Evolutionary conservation across 2,113 vertebrate genomes (phyloP), one percentile per base, ranked within the genome.

Genomic region (Monopterus albus): DNA sequence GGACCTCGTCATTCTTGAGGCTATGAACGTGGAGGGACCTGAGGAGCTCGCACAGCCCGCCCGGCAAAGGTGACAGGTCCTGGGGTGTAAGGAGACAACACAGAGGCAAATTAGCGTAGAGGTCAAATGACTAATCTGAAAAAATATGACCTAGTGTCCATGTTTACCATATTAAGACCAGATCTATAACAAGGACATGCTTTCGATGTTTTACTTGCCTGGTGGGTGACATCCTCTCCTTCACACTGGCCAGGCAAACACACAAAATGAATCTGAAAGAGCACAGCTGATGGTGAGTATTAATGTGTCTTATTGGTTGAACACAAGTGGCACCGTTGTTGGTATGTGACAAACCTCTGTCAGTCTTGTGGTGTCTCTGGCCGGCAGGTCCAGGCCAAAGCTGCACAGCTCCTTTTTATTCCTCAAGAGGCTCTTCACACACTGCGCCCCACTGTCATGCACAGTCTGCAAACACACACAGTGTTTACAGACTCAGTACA

Each of bases 1-100:
- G 86, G 65, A 98, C 93, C 87, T 98, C 97, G 6, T 97, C 95
- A 78, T 96, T 95, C 87, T 94, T 96, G 15, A 98, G 88, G 79
- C 90, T 94, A 67, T 91, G 92, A 60, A 96, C 87, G 46, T 97
- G 95, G 20, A 98, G 85, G 0, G 95, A 96, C 86, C 94, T 93
- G 70, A 99, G 93, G 64, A 96, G 89, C 87, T 96, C 96, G 72
- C 93, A 91, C 78, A 98, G 89, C n/a, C 96, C 95, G 53, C 77
- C 74, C 35, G 96, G 95, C 72, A 96, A 74, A 58, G 94, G 91
- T 28, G 93, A 89, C 65, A 96, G 78, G 55, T 85, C 83, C 94
- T 94, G 43, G 10, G 38, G 6, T 39, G 14, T 35, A 61, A 25
- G 25, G 43, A 4, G 29, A 60, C 4, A 6, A 43, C 4, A 39